Evolutionary conservation across 2,888 invertebrate genomes (phyloP).

Genomic region (Cheilosia grossa): DNA sequence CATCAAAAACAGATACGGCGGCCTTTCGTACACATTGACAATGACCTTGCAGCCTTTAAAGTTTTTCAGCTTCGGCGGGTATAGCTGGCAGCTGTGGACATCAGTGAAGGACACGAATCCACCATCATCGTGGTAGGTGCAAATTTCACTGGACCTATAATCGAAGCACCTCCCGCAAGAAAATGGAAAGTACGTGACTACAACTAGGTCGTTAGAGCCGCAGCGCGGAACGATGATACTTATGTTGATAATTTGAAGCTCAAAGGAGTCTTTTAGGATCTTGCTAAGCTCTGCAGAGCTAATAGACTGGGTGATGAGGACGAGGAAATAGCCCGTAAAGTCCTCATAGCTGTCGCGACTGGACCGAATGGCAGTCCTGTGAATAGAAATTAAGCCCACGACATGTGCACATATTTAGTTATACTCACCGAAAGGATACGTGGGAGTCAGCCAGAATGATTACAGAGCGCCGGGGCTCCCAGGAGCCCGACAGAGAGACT

Average conservation of each 20-base stretch:
- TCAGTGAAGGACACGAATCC: neutral
- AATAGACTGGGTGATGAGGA: neutral
- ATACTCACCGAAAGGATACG: constrained; percentile 6
- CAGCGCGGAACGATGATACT: neutral
- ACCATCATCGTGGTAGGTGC: neutral
- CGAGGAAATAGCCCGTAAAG: neutral
- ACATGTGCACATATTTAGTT: neutral
- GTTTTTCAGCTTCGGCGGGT: neutral
- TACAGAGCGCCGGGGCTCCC: neutral
- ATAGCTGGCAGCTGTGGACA: neutral
- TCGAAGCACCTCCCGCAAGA: neutral
- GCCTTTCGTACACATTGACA: neutral
- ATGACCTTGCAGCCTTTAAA: constrained; percentile 10
- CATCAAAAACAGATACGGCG: neutral
- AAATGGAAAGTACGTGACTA: constrained; percentile 23
- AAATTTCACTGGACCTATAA: neutral
- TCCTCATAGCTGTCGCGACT: neutral
- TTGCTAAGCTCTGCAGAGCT: neutral
- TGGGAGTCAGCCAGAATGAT: constrained; percentile 8
- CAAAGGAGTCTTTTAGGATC: neutral
- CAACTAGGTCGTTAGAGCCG: neutral
- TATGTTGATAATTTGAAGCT: neutral
- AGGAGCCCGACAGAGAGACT: neutral
- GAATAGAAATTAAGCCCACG: neutral
- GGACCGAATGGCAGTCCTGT: neutral